These are phyloP conservation scores for Chrosomus eos DNA, from an alignment of 2,797 vertebrate species.

Conservation along the genomic window DNA sequence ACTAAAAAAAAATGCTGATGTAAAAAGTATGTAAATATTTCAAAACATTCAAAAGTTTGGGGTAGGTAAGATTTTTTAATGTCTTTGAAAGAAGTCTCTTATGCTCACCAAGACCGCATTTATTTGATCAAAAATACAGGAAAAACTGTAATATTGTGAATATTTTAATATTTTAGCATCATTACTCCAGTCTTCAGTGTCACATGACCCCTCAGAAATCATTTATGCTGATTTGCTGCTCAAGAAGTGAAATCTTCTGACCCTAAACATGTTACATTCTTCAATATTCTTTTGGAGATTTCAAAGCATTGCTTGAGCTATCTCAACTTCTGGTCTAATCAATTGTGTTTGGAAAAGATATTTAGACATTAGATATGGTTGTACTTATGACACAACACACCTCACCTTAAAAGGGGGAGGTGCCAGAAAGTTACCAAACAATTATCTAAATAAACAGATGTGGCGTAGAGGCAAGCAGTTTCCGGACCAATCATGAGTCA, in stretches of 20 bases:
- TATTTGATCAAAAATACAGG: not conserved
- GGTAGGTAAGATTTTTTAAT: not conserved
- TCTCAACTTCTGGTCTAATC: not conserved
- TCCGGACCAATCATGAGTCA: not conserved
- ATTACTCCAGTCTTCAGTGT: not conserved
- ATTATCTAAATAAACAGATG: not conserved
- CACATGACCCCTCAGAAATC: not conserved
- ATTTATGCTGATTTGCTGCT: not conserved
- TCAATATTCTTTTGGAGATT: not conserved
- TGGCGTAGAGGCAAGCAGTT: not conserved
- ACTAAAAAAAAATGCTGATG: not conserved
- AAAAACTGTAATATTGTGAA: not conserved
- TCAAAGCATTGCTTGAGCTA: not conserved
- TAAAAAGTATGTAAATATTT: slow-evolving; percentile 4
- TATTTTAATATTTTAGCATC: too few relatives aligned
- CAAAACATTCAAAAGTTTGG: not conserved
- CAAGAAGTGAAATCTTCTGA: not conserved
- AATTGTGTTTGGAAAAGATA: not conserved
- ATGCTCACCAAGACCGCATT: not conserved
- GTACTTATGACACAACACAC: not conserved
- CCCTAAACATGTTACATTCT: not conserved
- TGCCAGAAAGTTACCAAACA: not conserved
- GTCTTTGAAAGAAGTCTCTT: not conserved
- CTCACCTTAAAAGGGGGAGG: not conserved
- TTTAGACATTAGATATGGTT: not conserved